Evolutionary conservation across 2,888 invertebrate genomes (phyloP).

Genomic region (Acleris cristana): DNA sequence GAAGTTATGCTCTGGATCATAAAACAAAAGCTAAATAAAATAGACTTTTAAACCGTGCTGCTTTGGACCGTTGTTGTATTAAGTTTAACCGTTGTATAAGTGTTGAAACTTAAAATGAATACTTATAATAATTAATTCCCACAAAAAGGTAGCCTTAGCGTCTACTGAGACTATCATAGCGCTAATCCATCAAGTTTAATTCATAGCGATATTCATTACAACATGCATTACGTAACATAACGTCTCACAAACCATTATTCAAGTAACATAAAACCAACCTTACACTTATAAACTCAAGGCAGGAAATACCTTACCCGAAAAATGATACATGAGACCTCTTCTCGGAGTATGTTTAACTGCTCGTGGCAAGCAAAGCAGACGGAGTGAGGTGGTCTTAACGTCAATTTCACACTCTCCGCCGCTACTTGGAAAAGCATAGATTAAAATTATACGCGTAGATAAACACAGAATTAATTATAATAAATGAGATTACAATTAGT

Average conservation of each 20-base stretch:
- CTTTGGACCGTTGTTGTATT: not conserved
- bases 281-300: not conserved
- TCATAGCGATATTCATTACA: constrained; percentile 29
- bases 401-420: constrained; percentile 42
- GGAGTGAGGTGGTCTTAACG: constrained; percentile 42
- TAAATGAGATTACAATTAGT: not conserved
- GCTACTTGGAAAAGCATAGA: constrained; percentile 33
- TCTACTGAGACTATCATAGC: constrained; percentile 14
- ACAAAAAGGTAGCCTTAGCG: constrained; percentile 27
- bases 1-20: too few species aligned
- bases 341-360: not conserved
- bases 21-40: too few species aligned
- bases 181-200: constrained; percentile 34
- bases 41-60: too few species aligned
- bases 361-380: constrained; percentile 33
- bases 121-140: constrained; percentile 21
- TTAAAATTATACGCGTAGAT: constrained; percentile 8
- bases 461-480: constrained; percentile 3
- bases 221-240: not conserved
- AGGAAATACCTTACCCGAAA: not conserved
- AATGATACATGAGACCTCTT: not conserved
- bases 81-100: not conserved
- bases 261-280: not conserved
- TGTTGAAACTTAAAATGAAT: not conserved
- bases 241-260: not conserved